Evolutionary conservation across 1,140 invertebrate genomes (phyloP).

Genomic region (Hyles euphorbiae): DNA sequence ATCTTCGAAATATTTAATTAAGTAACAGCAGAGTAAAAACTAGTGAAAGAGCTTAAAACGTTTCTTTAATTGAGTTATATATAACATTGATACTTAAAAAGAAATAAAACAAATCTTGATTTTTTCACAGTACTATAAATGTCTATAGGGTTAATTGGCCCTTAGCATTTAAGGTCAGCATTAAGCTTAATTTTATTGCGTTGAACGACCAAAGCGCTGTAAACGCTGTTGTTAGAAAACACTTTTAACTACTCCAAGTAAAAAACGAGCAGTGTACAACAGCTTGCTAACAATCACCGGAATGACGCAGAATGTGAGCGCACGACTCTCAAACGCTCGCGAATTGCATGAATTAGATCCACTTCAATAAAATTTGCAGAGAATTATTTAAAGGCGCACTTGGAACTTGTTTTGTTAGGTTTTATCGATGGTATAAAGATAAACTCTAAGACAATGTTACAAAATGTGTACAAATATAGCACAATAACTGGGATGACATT

Average conservation of each 20-base stretch:
- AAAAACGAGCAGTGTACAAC: slow-evolving; percentile 18
- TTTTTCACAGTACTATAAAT: slow-evolving; percentile 1
- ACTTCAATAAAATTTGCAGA: too few species aligned
- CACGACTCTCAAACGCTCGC: slow-evolving; percentile 11
- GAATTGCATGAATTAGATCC: slow-evolving; percentile 1
- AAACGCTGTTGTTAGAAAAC: slow-evolving; percentile 26
- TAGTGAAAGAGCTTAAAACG: too few species aligned
- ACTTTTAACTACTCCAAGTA: slow-evolving; percentile 16
- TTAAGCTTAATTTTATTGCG: slow-evolving; percentile 29
- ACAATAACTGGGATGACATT: too few species aligned
- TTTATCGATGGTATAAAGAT: not conserved
- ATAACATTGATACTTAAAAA: too few species aligned
- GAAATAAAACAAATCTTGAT: not conserved
- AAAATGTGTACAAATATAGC: too few species aligned
- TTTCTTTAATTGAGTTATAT: too few species aligned
- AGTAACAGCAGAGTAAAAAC: too few species aligned
- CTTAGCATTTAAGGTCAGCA: slow-evolving; percentile 18
- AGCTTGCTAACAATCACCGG: slow-evolving; percentile 15
- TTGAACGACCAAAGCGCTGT: slow-evolving; percentile 4
- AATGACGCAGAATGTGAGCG: slow-evolving; percentile 19
- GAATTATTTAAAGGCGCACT: not conserved
- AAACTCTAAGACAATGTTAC: too few species aligned
- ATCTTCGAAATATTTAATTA: too few species aligned
- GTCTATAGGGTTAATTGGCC: slow-evolving; percentile 14
- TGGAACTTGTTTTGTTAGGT: slow-evolving; percentile 2